phyloP scores from a whole-genome alignment of 2,113 vertebrate genomes.

The Aphelocoma coerulescens region DNA sequence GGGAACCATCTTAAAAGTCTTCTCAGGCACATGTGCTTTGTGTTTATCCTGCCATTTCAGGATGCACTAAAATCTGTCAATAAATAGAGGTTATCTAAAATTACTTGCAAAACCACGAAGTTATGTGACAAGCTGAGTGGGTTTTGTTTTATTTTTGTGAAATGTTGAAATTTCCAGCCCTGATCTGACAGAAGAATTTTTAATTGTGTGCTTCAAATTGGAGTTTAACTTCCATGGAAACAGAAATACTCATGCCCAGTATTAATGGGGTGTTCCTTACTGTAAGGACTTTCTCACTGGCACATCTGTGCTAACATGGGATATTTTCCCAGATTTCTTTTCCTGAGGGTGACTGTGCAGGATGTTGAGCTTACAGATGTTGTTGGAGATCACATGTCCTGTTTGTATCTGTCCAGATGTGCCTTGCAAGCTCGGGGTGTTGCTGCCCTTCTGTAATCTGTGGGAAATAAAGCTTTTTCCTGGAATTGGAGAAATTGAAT shows the following conservation, averaged over 20 bases:
- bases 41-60: not conserved
- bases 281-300: not conserved
- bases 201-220: not conserved
- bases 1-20: not conserved
- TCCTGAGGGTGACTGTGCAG: not conserved
- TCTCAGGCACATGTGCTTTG: not conserved
- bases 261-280: not conserved
- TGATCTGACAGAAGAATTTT: not conserved
- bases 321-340: not conserved
- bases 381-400: not conserved
- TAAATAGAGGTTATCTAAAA: not conserved
- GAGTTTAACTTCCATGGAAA: not conserved
- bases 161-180: not conserved
- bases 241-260: not conserved
- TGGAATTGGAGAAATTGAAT: not conserved
- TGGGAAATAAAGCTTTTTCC: not conserved
- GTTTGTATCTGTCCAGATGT: not conserved
- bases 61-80: not conserved
- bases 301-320: not conserved
- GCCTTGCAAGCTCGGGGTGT: not conserved
- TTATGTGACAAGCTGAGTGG: not conserved
- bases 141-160: not conserved
- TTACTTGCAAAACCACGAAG: not conserved
- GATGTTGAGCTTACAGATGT: not conserved
- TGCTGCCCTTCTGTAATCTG: not conserved